phyloP scores from a whole-genome alignment of 2,888 invertebrate genomes.

The Epistrophe eligans region DNA sequence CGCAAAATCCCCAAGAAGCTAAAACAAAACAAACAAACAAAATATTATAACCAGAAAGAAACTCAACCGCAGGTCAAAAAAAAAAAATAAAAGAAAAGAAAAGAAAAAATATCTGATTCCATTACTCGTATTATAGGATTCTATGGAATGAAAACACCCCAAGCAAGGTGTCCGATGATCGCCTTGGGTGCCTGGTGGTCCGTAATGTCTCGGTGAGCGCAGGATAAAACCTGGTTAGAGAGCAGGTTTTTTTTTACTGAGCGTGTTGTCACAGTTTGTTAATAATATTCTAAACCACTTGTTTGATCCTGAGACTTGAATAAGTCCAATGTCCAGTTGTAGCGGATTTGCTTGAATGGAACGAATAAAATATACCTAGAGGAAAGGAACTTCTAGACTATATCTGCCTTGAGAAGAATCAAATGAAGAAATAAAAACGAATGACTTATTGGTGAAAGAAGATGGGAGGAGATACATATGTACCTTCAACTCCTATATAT shows the following conservation, averaged over 20 bases:
- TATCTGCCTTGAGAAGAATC: neutral
- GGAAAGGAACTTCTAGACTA: constrained; percentile 8
- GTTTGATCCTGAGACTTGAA: constrained; percentile 31
- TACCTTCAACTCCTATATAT: neutral
- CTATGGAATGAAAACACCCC: constrained; percentile 64
- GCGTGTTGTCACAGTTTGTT: constrained; percentile 67
- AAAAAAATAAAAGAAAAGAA: neutral
- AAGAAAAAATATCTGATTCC: constrained; percentile 60
- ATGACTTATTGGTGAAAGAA: constrained; percentile 15
- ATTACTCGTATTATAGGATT: constrained; percentile 43
- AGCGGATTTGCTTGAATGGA: constrained; percentile 50
- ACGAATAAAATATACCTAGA: neutral
- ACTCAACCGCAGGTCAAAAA: constrained; percentile 64
- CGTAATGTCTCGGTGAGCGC: constrained; percentile 44
- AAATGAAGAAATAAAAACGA: neutral
- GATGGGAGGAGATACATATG: neutral
- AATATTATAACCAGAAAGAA: constrained; percentile 35
- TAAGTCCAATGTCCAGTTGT: constrained; percentile 57
- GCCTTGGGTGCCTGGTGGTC: constrained; percentile 73
- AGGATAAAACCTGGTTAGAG: constrained; percentile 69
- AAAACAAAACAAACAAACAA: constrained; percentile 28
- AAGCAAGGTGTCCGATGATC: constrained; percentile 69
- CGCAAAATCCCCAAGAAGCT: constrained; percentile 34
- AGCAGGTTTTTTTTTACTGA: constrained; percentile 60
- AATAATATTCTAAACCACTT: constrained; percentile 64